phyloP scores from a whole-genome alignment of 2,888 invertebrate genomes.

The Thereva unica region DNA sequence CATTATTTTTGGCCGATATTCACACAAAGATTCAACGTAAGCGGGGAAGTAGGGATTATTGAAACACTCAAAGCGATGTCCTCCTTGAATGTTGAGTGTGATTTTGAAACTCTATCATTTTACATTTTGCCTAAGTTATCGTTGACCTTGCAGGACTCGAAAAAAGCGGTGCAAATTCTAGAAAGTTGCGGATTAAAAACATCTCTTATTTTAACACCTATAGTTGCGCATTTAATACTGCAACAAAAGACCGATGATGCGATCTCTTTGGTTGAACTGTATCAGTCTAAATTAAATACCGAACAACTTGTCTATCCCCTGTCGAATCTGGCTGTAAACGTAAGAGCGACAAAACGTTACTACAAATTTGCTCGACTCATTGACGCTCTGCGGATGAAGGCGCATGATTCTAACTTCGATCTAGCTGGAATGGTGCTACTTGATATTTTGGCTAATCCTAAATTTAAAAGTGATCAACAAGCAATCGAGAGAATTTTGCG shows the following conservation, averaged over 20 bases:
- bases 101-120: slow-evolving; percentile 63
- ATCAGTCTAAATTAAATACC: slow-evolving; percentile 61
- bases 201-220: slow-evolving; percentile 47
- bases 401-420: slow-evolving; percentile 60
- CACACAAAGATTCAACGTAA: slow-evolving; percentile 58
- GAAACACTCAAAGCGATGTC: slow-evolving; percentile 62
- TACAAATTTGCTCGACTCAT: slow-evolving; percentile 60
- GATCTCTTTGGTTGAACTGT: slow-evolving; percentile 47
- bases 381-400: slow-evolving; percentile 59
- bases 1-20: slow-evolving; percentile 73
- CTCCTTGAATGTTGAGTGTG: slow-evolving; percentile 61
- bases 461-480: slow-evolving; percentile 56
- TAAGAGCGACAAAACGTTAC: slow-evolving; percentile 58
- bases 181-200: slow-evolving; percentile 49
- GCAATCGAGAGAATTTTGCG: slow-evolving; percentile 58
- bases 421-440: slow-evolving; percentile 64
- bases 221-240: slow-evolving; percentile 50
- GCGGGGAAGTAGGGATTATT: slow-evolving; percentile 63
- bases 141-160: slow-evolving; percentile 49
- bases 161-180: slow-evolving; percentile 49
- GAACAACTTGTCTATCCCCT: slow-evolving; percentile 60
- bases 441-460: slow-evolving; percentile 59
- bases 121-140: slow-evolving; percentile 62
- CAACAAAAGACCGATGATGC: slow-evolving; percentile 48
- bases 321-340: slow-evolving; percentile 56